Percentiles rank a stretch among this genome's conserved stretches.
phyloP scores from a whole-genome alignment of 2,797 vertebrate species.

The Scomberomorus guttatus region DNA sequence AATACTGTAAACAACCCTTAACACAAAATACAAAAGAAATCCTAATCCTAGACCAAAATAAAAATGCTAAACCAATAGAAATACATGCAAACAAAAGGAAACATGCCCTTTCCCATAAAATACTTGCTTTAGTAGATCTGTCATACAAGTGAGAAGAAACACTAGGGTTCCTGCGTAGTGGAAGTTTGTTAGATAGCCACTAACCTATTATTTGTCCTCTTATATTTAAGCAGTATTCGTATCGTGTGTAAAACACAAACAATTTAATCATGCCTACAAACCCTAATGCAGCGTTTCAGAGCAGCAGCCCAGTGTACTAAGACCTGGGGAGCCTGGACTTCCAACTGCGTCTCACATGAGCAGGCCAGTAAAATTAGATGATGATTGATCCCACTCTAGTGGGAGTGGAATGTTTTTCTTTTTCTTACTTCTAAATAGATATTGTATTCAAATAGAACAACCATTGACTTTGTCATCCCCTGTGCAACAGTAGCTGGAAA shows the following conservation, averaged over 20 bases:
- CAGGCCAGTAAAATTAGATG: conserved; percentile 87
- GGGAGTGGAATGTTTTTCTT: conserved; percentile 76
- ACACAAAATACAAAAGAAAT: too few relatives aligned
- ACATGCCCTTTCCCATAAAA: too few relatives aligned
- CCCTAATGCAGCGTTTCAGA: conserved; percentile 76
- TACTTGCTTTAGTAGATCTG: too few relatives aligned
- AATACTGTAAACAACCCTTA: too few relatives aligned
- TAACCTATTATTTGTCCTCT: too few relatives aligned
- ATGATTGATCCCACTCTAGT: conserved; percentile 85
- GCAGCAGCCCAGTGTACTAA: conserved; percentile 58
- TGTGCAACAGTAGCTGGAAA: conserved; percentile 85
- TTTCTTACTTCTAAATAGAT: conserved; percentile 82
- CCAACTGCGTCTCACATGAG: conserved; percentile 84
- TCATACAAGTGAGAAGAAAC: too few relatives aligned
- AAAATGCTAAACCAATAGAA: too few relatives aligned
- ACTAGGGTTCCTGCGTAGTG: too few relatives aligned
- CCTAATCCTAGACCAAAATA: too few relatives aligned
- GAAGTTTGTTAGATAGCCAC: too few relatives aligned
- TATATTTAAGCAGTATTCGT: too few relatives aligned
- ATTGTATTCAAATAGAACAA: conserved; percentile 89
- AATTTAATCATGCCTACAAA: conserved; percentile 80
- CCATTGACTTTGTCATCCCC: conserved; percentile 89
- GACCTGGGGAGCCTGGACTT: conserved; percentile 75
- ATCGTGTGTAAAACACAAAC: conserved; percentile 65
- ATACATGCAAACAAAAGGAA: too few relatives aligned